Evolutionary conservation across 2,113 vertebrate genomes (phyloP).

Genomic region (Bos taurus): ARS-UCD2.0 NC_037337.1:32763001-32763500

Average conservation of each 20-base stretch:
- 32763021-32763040: background rate
- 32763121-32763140: conserved; percentile 52
- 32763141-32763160: conserved; percentile 54
- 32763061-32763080: conserved; percentile 56
- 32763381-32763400: conserved; percentile 53
- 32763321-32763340: conserved; percentile 55
- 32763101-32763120: conserved; percentile 56
- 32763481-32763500: conserved; percentile 62
- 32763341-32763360: background rate
- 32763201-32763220: background rate
- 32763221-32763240: conserved; percentile 39
- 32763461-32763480: conserved; percentile 44
- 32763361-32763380: background rate
- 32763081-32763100: conserved; percentile 68
- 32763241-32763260: conserved; percentile 23
- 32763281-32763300: conserved; percentile 61
- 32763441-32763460: conserved; percentile 59
- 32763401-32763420: conserved; percentile 50
- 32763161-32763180: conserved; percentile 43
- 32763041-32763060: conserved; percentile 43
- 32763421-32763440: conserved; percentile 72
- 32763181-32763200: conserved; percentile 60
- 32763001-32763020: conserved; percentile 59
- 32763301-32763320: conserved; percentile 45
- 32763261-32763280: conserved; percentile 46